Base-by-base conservation (phyloP, 1,140 invertebrate genomes). In the Adoxophyes honmai region DNA sequence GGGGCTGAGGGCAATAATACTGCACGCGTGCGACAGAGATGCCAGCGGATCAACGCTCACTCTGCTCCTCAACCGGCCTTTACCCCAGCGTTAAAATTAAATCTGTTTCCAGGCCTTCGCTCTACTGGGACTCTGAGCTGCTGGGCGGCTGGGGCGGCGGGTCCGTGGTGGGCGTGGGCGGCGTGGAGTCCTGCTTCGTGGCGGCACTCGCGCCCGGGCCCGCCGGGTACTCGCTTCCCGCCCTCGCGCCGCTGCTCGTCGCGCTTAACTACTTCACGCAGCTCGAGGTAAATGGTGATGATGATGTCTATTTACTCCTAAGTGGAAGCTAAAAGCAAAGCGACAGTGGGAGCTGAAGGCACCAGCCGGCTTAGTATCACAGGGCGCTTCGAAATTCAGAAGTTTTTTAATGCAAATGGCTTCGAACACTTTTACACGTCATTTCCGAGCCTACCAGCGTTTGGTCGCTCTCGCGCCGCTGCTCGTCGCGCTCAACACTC, bases 231-330 rank as follows among this genome's bases (percentile, higher is more conserved):
- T 78, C 90, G 14, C 87, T 94, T 78, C 89, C 90, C 0, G 93
- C 96, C 84, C 78, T 95, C 11, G 92, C 96, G 1, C 91, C 95
- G 35, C 86, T 98, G 10, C 84, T 94, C 52, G 93, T 97, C 16
- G 94, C 95, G 57, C 89, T 97, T 39, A 94, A 97, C 79, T 98
- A 98, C 88, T 92, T 98, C 37, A 94, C 92, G 9, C 96, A 98
- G 88, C 88, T 94, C 0, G 96, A 98, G 90, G 94, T 95, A 81
- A 64, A 62, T 37, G 37, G 18, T 7, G 5, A 10, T n/a, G n/a
- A n/a, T n/a, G n/a, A n/a, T n/a, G n/a, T n/a, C n/a, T n/a, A n/a
- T n/a, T n/a, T n/a, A n/a, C n/a, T n/a, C n/a, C n/a, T n/a, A n/a
- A n/a, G n/a, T n/a, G n/a, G n/a, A n/a, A n/a, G n/a, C n/a, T n/a